Base-by-base conservation (phyloP, 2,113 vertebrate species). In the Furnarius figulus region DNA sequence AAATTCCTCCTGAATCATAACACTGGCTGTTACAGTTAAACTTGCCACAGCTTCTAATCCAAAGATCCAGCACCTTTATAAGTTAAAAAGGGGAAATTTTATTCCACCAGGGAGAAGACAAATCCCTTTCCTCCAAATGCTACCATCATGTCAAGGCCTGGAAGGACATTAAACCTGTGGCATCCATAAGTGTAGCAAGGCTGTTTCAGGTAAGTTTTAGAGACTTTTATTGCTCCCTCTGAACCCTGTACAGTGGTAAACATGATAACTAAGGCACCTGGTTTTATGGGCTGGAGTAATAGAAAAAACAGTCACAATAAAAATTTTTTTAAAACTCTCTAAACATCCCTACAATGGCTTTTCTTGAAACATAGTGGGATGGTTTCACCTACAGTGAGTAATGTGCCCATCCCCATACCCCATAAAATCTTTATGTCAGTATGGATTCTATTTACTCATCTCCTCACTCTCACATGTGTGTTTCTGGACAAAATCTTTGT, bases 161-260 rank as follows among this genome's bases (percentile, higher is more conserved):
- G 44, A 85, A 81, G 30, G 56, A 65, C 86, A 90, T 35, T 81
- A 92, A 87, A 85, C 71, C 55, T 56, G 30, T 58, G 86, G n/a
- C 50, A 65, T 52, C 62, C 62, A 23, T 67, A 82, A 90, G 39
- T 22, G 20, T 21, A 95, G 39, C 24, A 85, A 90, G 56, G 42
- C 31, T 61, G 56, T 85, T 90, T 61, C 40, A 74, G 55, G 39
- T 42, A 55, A 77, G 49, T 56, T 84, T 90, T 74, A 65, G 33
- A 90, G 74, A 50, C 42, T 87, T 96, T 93, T 93, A 73, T 59
- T 84, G 50, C 59, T 96, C 85, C 74, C 85, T 80, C 59, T 81
- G 78, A 85, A 56, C 65, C 59, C 70, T 56, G 21, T 56, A 61
- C 35, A 52, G 53, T 39, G 4, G 35, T 40, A 87, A 84, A 70